Evolutionary conservation across 2,113 vertebrate genomes (phyloP), one percentile per base, ranked within the genome.

Genomic region (Elgaria multicarinata): DNA sequence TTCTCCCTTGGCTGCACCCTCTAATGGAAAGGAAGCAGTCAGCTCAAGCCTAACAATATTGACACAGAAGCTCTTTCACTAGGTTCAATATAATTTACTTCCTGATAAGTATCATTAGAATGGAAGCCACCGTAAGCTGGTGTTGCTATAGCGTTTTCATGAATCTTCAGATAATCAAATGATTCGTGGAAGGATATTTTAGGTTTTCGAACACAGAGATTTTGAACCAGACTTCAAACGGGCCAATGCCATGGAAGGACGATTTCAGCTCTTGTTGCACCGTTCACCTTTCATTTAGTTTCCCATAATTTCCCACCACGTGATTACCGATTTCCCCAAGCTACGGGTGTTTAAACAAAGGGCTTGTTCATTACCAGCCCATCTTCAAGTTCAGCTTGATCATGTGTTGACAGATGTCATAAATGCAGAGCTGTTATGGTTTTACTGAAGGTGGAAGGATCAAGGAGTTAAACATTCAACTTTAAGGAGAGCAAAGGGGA

Each of bases 251-350:
- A n/a, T n/a, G n/a, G n/a, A n/a, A n/a, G 44, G 28, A 39, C 80
- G 28, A 83, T 77, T 58, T 62, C 62, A 55, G 20, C 28, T 62
- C 42, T 55, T 39, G 22, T 1, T 78, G 82, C 82, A 58, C 78
- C n/a, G 62, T 89, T 77, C 90, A 42, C 16, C 93, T 94, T 93
- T 87, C 31, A 28, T 5, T 85, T 88, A 84, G 18, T 28, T 92
- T 91, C 84, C 90, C 42, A 26, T 69, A 91, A 62, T 44, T 83
- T 6, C 64, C 44, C 9, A 91, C 87, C 53, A 84, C 88, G 86
- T 50, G 12, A 84, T 84, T 87, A 26, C 44, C 90, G 83, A 88
- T 79, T 86, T 92, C n/a, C 44, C 64, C 12, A 44, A 89, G 83
- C 42, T 89, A 74, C 85, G 79, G 33, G 31, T 46, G 39, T 66